Evolutionary conservation across 2,888 invertebrate genomes (phyloP).

Genomic region (Toxonevra muliebris): DNA sequence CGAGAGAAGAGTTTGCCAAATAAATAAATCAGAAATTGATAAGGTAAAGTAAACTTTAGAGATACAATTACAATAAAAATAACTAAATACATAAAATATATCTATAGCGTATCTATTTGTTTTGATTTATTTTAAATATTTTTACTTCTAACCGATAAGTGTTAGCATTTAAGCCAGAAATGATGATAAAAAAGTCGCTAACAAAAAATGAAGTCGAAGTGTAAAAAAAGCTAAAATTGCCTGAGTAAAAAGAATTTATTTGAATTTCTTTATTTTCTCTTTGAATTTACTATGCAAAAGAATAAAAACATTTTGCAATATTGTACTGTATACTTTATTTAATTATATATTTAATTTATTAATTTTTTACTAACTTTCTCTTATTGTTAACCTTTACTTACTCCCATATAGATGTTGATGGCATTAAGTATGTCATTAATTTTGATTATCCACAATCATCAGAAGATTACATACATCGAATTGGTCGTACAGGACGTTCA

Average conservation of each 20-base stretch:
- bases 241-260: no score
- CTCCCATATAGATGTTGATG: constrained; percentile 83
- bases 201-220: not conserved
- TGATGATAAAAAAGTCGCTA: not conserved
- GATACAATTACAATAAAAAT: no score
- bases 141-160: constrained; percentile 24
- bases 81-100: no score
- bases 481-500: constrained; percentile 91
- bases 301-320: not conserved
- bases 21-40: constrained; percentile 9
- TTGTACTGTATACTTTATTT: not conserved
- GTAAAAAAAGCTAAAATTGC: not conserved
- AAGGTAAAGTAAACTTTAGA: constrained; percentile 39
- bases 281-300: no score
- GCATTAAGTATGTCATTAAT: constrained; percentile 95
- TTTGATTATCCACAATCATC: constrained; percentile 96
- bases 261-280: no score
- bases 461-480: constrained; percentile 95
- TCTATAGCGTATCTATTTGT: no score
- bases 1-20: constrained; percentile 37
- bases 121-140: constrained; percentile 24
- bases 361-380: constrained; percentile 38
- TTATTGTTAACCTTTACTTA: constrained; percentile 26
- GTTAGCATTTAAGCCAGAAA: not conserved
- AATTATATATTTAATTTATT: constrained; percentile 22